Evolutionary conservation across 2,797 vertebrate species (phyloP), one percentile per base, ranked within the genome.

Genomic region (Lagorchestes hirsutus): DNA sequence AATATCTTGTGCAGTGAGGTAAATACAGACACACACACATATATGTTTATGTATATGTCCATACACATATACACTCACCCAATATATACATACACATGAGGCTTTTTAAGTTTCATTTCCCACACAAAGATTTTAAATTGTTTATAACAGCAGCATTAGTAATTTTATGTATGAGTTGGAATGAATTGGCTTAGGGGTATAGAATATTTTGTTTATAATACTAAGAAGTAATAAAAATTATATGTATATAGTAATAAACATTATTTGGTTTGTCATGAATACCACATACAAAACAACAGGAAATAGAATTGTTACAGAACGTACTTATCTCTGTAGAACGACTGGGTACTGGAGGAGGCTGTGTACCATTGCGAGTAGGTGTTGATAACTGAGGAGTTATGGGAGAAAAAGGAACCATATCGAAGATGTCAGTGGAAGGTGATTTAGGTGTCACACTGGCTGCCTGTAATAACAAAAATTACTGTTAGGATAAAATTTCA

Each of bases 381-480:
- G 98, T 97, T 94, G 99, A 99, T 97, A 99, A 99, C 98, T 99
- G 98, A 50, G 99, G 99, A 55, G 99, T 99, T 97, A 99, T 98
- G 9, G 99, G 99, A 96, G 99, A 99, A 98, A 99, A 99, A 46
- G 99, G 99, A 98, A 99, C 99, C 99, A 99, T 99, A 99, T 99
- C 99, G 96, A 99, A 99, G 95, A 99, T 97, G 98, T 99, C 99
- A 67, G 99, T 99, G 55, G 98, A 98, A 31, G 99, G 99, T 91
- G 98, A 99, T 97, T 99, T 99, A 91, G 98, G 98, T 95, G 99
- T 99, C 98, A 99, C 96, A 96, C 98, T 99, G 97, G 99, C 98
- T 54, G 98, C 99, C 99, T 99, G 99, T 74, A 97, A 97, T 93
- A 98, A 98, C 98, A 97, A 98, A 95, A 98, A 98, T 96, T 97